Evolutionary conservation across 2,888 invertebrate species (phyloP).

Genomic region (Stenodera caucasica): DNA sequence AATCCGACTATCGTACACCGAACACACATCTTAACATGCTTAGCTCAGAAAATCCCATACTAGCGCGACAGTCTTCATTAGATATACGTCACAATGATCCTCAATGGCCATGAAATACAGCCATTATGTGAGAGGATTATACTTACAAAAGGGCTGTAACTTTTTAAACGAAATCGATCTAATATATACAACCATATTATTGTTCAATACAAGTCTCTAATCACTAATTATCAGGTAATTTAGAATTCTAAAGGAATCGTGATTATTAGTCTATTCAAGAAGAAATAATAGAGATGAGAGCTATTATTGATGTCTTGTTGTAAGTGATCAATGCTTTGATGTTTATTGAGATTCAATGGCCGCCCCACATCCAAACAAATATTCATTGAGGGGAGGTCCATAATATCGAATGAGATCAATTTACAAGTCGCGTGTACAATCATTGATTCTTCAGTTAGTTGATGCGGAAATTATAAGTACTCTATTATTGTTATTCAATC

Average conservation of each 20-base stretch:
- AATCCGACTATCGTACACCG: conserved; percentile 48
- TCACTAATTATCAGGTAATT: conserved; percentile 20
- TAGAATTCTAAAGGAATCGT: conserved; percentile 12
- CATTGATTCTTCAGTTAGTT: background rate
- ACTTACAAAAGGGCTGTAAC: too few relatives aligned
- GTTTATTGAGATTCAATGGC: conserved; percentile 10
- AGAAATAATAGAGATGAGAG: background rate
- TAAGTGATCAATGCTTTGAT: conserved; percentile 9
- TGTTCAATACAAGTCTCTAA: conserved; percentile 14
- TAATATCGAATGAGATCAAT: conserved; percentile 18
- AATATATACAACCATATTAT: conserved; percentile 2
- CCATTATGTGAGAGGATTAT: conserved; percentile 34
- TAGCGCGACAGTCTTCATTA: conserved; percentile 41
- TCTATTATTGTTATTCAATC: too few relatives aligned
- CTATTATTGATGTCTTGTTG: conserved; percentile 9
- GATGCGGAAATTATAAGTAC: background rate
- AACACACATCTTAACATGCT: conserved; percentile 48
- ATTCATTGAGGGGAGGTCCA: conserved; percentile 12
- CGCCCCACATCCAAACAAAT: conserved; percentile 11
- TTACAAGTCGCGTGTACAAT: conserved; percentile 17
- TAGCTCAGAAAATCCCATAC: conserved; percentile 39
- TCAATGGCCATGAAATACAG: conserved; percentile 32
- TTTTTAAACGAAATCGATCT: too few relatives aligned
- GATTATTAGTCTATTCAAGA: background rate
- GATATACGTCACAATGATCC: conserved; percentile 37